These are phyloP conservation scores for Apeira syringaria DNA, from an alignment of 2,888 invertebrate genomes.

Conservation along the genomic window DNA sequence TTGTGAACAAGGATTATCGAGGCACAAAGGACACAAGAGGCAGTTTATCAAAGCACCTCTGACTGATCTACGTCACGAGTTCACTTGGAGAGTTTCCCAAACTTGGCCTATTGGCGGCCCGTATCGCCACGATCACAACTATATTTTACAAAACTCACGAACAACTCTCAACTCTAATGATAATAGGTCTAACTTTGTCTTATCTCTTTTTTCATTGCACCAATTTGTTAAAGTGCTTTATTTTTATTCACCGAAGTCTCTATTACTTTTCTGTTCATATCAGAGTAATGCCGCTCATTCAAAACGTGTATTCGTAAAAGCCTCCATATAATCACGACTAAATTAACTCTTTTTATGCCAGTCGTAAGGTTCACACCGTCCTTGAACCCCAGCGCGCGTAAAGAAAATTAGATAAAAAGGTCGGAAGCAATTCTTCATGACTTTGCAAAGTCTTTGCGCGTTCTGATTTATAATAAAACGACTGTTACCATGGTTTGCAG, in stretches of 20 bases:
- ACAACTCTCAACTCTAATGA: constrained; percentile 31
- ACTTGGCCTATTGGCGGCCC: constrained; percentile 45
- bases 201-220: constrained; percentile 33
- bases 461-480: constrained; percentile 31
- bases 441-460: constrained; percentile 30
- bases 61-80: constrained; percentile 52
- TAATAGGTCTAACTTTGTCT: constrained; percentile 30
- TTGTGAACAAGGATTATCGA: constrained; percentile 62
- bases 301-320: constrained; percentile 17
- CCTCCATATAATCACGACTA: constrained; percentile 18
- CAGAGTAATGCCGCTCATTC: constrained; percentile 10
- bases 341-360: constrained; percentile 30
- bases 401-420: constrained; percentile 32
- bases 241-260: constrained; percentile 23
- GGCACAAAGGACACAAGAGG: constrained; percentile 68
- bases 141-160: constrained; percentile 33
- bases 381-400: constrained; percentile 24
- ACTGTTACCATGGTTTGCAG: constrained; percentile 17
- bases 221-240: constrained; percentile 31
- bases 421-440: constrained; percentile 35
- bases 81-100: constrained; percentile 46
- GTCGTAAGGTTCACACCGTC: constrained; percentile 23
- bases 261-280: constrained; percentile 17
- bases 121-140: constrained; percentile 36
- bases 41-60: constrained; percentile 66